phyloP scores from a whole-genome alignment of 2,888 invertebrate genomes.

The Drosophila phalerata region DNA sequence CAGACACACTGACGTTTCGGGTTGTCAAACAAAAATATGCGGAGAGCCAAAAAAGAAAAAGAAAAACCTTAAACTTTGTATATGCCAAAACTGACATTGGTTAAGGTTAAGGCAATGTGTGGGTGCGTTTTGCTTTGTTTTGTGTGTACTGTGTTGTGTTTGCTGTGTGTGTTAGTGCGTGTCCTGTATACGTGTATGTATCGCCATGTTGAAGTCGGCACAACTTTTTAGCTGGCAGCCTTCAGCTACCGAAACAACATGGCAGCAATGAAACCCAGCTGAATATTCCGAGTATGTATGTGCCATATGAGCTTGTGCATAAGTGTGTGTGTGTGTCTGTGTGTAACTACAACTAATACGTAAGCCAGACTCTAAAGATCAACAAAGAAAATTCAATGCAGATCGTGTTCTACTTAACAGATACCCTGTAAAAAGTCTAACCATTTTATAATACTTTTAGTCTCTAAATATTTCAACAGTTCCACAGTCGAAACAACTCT shows the following conservation, averaged over 20 bases:
- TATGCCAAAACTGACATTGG: conserved; percentile 75
- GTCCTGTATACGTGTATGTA: conserved; percentile 27
- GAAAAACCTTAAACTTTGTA: conserved; percentile 42
- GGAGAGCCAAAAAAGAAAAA: conserved; percentile 33
- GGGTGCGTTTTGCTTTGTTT: not conserved
- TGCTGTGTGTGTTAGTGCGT: conserved; percentile 4
- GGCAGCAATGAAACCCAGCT: conserved; percentile 62
- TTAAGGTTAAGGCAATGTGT: conserved; percentile 57
- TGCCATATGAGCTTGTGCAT: not conserved
- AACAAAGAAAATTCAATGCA: conserved; percentile 10
- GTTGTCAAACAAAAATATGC: conserved; percentile 66
- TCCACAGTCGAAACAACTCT: not conserved
- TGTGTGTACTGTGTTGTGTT: conserved; percentile 4
- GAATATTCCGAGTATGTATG: not conserved
- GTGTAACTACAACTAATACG: conserved; percentile 20
- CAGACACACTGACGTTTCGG: conserved; percentile 5
- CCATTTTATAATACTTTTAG: too few relatives aligned
- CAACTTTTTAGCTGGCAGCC: conserved; percentile 65
- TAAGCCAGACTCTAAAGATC: conserved; percentile 26
- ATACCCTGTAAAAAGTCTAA: conserved; percentile 12
- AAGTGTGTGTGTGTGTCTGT: conserved; percentile 10
- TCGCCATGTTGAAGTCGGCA: conserved; percentile 30
- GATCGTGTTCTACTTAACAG: not conserved
- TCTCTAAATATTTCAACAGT: not conserved
- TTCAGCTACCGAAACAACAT: conserved; percentile 64